These are phyloP conservation scores for Myiagra hebetior DNA, from an alignment of 2,113 vertebrate genomes.

Conservation along the genomic window DNA sequence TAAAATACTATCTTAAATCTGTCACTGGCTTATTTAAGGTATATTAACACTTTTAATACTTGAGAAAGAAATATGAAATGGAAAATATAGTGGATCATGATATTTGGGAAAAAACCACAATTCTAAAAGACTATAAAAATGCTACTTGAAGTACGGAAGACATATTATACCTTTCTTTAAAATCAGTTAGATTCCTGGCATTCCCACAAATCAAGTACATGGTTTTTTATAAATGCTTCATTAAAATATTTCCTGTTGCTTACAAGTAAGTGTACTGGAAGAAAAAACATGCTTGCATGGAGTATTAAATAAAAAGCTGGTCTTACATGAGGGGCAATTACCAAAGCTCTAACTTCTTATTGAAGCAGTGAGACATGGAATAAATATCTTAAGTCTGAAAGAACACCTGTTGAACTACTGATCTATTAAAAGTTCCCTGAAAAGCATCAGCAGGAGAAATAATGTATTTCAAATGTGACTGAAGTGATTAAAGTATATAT, in stretches of 20 bases:
- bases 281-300: not conserved
- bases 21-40: not conserved
- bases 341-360: not conserved
- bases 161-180: not conserved
- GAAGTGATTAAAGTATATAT: not conserved
- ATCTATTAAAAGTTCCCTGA: not conserved
- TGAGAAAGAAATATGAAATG: not conserved
- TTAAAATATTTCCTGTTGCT: slow-evolving; percentile 19
- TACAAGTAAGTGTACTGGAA: not conserved
- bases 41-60: not conserved
- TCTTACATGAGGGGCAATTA: not conserved
- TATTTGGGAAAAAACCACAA: not conserved
- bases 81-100: not conserved
- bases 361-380: not conserved
- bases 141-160: not conserved
- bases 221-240: not conserved
- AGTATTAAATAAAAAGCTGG: not conserved
- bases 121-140: not conserved
- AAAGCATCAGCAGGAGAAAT: not conserved
- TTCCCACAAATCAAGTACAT: not conserved
- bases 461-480: not conserved
- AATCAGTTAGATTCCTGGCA: not conserved
- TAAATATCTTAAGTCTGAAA: not conserved
- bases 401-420: not conserved
- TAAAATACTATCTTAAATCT: not conserved